Percentiles rank a stretch among this genome's conserved stretches.
These are phyloP conservation scores for Tetragonula carbonaria DNA, from an alignment of 2,888 invertebrate species.

Conservation along the genomic window DNA sequence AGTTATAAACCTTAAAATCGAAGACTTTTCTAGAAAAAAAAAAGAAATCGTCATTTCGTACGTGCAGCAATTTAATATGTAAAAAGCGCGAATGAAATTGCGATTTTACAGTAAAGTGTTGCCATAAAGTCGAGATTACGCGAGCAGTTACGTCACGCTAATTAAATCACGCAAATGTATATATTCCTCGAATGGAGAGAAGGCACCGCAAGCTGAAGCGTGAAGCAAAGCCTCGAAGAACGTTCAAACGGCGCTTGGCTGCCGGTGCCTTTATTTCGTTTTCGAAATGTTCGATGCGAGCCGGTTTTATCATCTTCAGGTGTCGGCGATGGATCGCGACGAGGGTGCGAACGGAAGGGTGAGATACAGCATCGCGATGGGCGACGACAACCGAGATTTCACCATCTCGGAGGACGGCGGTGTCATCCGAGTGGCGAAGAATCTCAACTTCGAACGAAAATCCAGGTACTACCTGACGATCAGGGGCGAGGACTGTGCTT, in stretches of 20 bases:
- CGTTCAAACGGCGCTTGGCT: background rate
- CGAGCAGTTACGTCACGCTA: constrained; percentile 17
- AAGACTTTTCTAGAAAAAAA: too few species aligned
- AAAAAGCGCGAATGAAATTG: background rate
- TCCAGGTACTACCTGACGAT: constrained; percentile 93
- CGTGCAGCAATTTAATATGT: too few species aligned
- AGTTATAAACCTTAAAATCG: too few species aligned
- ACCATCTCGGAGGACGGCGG: constrained; percentile 97
- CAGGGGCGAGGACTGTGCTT: constrained; percentile 94
- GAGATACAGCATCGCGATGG: constrained; percentile 94
- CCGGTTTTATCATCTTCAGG: constrained; percentile 84
- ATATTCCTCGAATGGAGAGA: background rate
- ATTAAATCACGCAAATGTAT: background rate
- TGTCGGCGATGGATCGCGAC: constrained; percentile 95
- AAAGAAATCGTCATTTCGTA: too few species aligned
- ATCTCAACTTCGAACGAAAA: constrained; percentile 96
- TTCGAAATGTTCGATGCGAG: background rate
- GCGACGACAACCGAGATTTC: constrained; percentile 96
- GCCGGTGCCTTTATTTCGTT: background rate
- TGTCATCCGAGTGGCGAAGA: constrained; percentile 95
- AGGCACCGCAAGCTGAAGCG: background rate
- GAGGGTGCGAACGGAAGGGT: constrained; percentile 96
- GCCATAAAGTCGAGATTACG: constrained; percentile 11
- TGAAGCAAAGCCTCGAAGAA: background rate
- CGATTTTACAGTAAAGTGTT: background rate